A percentile compares a stretch with the other conserved stretches of the same genome.
phyloP scores from a whole-genome alignment of 1,140 invertebrate species.

The Bombus cullumanus region DNA sequence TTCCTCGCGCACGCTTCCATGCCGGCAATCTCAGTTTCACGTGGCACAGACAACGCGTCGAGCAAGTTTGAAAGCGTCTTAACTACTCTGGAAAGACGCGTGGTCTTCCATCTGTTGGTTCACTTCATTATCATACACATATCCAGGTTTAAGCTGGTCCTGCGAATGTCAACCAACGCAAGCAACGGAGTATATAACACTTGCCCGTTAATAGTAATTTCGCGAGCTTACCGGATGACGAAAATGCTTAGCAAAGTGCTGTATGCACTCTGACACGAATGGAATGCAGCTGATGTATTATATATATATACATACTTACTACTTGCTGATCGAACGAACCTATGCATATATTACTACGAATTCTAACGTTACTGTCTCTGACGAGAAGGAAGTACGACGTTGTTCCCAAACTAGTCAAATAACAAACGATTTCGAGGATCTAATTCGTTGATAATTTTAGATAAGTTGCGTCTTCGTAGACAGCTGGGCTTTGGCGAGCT shows the following conservation, averaged over 20 bases:
- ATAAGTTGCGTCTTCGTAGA: too few species aligned
- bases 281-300: not conserved
- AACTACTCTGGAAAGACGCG: conserved; percentile 4
- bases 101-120: not conserved
- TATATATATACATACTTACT: too few species aligned
- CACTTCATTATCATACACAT: conserved; percentile 11
- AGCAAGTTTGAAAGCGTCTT: conserved; percentile 28
- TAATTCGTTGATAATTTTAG: too few species aligned
- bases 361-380: not conserved
- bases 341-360: not conserved
- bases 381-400: too few species aligned
- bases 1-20: not conserved
- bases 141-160: too few species aligned
- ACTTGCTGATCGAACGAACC: not conserved
- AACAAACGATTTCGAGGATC: too few species aligned
- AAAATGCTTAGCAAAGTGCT: conserved; percentile 16
- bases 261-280: not conserved
- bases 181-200: not conserved
- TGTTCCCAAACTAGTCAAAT: too few species aligned
- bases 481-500: accelerated
- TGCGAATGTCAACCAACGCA: not conserved
- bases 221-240: not conserved
- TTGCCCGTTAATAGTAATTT: conserved; percentile 10
- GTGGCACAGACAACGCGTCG: not conserved
- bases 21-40: not conserved